Base-by-base conservation (phyloP, 2,797 vertebrate species). In the Balearica regulorum region DNA sequence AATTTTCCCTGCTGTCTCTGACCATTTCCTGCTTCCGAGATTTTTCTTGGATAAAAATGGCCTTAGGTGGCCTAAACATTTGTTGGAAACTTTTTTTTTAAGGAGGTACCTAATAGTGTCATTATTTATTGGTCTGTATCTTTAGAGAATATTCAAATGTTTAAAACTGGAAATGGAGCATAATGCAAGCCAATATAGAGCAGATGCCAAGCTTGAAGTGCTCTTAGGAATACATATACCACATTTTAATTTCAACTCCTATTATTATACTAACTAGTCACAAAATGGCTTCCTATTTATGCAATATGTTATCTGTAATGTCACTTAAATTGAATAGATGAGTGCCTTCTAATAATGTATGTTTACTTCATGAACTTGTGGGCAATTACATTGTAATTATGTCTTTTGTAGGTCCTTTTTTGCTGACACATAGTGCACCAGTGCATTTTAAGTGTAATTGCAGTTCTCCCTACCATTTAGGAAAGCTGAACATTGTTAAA, bases 351-450 rank as follows among this genome's bases (percentile, higher is more conserved):
- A 98, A 98, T 98, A 98, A 98, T 98, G 97, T 98, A 97, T 98
- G 97, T 98, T 98, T 98, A 98, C 98, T 98, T 98, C 96, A 97
- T 98, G 97, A 98, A 98, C 97, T 98, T 98, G 96, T 97, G 93
- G 93, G 97, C 97, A 98, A 98, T 98, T 98, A 98, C 97, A 97
- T 97, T 97, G 97, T 98, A 98, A 98, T 98, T 98, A 98, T 98
- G 96, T 97, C 98, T 98, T 97, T 98, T 98, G 96, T 98, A 97
- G 97, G 97, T 98, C 96, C 94, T 98, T 97, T 98, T 97, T 98
- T 97, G 96, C 98, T 98, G 97, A 98, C 97, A 97, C 97, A 98
- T 96, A 98, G 96, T 98, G 97, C 83, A 39, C 97, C 96, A 97
- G 95, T 94, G 96, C 96, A 95, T 98, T 98, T 98, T 96, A 97